Conservation (phyloP, 2,113 vertebrate genomes). For the Tupaia chinensis region DNA sequence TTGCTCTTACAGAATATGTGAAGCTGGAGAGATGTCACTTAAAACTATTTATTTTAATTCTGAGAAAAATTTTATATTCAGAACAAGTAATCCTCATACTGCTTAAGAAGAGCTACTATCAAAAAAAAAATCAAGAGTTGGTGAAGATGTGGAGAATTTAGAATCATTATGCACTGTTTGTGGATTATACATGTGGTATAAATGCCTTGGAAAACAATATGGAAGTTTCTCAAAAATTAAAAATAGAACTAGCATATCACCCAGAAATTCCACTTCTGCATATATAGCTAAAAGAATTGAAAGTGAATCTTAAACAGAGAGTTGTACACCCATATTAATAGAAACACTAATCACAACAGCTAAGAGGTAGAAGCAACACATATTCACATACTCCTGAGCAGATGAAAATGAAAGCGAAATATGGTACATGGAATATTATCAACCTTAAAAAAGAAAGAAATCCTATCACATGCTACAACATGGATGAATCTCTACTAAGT, state of each 20-base stretch:
- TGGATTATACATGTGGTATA: background rate
- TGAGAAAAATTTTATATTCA: background rate
- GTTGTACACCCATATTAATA: background rate
- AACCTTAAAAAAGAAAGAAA: no score
- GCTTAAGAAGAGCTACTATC: background rate
- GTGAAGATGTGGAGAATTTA: background rate
- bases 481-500: no score
- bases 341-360: background rate
- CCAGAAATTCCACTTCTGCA: background rate
- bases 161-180: background rate
- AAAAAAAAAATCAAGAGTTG: background rate
- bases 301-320: background rate
- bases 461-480: no score
- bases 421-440: no score
- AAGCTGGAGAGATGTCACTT: background rate
- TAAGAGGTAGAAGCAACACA: background rate
- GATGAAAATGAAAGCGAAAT: no score
- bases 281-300: background rate
- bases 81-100: background rate
- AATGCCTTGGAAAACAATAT: background rate
- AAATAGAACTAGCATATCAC: background rate
- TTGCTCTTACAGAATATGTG: background rate
- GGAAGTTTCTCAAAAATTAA: background rate
- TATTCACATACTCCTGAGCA: no score
- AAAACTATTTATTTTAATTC: background rate